Base-by-base conservation (phyloP, 1,140 invertebrate species). In the Drosophila repleta region DNA sequence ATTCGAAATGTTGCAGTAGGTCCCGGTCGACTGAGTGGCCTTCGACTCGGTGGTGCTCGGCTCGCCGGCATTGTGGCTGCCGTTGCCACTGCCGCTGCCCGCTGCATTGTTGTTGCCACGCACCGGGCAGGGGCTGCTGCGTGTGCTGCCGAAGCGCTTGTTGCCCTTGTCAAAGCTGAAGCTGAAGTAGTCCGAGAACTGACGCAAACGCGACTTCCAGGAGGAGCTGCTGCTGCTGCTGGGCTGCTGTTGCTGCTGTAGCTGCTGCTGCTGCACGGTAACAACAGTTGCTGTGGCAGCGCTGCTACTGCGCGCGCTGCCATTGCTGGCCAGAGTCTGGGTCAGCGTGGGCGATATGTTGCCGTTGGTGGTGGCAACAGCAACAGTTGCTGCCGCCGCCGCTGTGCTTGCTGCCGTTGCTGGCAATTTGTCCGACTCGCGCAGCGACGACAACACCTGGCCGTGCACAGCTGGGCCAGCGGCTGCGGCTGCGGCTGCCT, bases 131-230 rank as follows among this genome's bases (percentile, higher is more conserved):
- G 88, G 78, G 60, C 74, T 90, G 64, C 82, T 91, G 11, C 87
- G 84, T 3, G 87, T 90, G 74, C 89, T 91, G 62, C 82, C 88
- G n/a, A 90, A 90, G 24, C 91, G 85, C 45, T 92, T 91, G 60
- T 83, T 77, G 60, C 75, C 68, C 60, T 92, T 92, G 51, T 92
- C 91, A 51, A 92, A 92, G 48, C 78, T 87, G 46, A 92, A 91
- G 73, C 89, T 83, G 21, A 92, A 91, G 32, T 90, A 90, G 55
- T 90, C 90, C 1, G 90, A 92, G 45, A 92, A 88, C 46, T 92
- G 91, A 24, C 88, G 85, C 24, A 92, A 70, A 5, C 90, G 58
- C 7, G 90, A 79, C 20, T 91, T 92, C 84, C 91, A 91, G 1
- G 61, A 57, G 39, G 58, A 69, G 60, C 77, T 61, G 43, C 68